These are phyloP conservation scores for Girardia tigrina DNA, from an alignment of 2,888 invertebrate genomes.

Conservation along the genomic window DNA sequence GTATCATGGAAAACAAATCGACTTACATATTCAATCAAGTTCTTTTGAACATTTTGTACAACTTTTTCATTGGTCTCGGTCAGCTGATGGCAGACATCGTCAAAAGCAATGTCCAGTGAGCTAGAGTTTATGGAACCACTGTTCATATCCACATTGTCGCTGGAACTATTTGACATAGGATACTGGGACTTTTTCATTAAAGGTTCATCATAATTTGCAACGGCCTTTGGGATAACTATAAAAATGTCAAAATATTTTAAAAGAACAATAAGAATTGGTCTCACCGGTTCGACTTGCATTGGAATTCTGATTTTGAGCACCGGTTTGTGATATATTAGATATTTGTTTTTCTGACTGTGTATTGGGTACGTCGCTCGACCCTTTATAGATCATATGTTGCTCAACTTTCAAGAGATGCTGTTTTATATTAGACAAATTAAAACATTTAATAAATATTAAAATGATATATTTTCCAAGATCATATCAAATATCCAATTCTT, in stretches of 20 bases:
- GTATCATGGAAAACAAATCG: background rate
- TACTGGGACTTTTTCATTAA: background rate
- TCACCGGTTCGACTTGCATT: background rate
- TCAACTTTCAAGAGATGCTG: background rate
- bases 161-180: background rate
- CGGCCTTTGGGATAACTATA: background rate
- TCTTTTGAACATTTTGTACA: background rate
- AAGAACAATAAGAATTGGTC: background rate
- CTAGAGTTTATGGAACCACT: background rate
- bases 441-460: too few species aligned
- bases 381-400: background rate
- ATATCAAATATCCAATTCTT: too few species aligned
- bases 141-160: background rate
- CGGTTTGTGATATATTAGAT: background rate
- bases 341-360: background rate
- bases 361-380: background rate
- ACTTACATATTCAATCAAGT: background rate
- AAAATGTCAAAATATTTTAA: background rate
- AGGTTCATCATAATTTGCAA: background rate
- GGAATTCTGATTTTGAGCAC: background rate
- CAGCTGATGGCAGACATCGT: background rate
- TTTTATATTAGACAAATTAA: too few species aligned
- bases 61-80: background rate
- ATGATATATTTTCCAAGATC: too few species aligned
- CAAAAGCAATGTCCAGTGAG: background rate